phyloP scores from a whole-genome alignment of 2,113 vertebrate species.

The Rhabdomys dilectus region DNA sequence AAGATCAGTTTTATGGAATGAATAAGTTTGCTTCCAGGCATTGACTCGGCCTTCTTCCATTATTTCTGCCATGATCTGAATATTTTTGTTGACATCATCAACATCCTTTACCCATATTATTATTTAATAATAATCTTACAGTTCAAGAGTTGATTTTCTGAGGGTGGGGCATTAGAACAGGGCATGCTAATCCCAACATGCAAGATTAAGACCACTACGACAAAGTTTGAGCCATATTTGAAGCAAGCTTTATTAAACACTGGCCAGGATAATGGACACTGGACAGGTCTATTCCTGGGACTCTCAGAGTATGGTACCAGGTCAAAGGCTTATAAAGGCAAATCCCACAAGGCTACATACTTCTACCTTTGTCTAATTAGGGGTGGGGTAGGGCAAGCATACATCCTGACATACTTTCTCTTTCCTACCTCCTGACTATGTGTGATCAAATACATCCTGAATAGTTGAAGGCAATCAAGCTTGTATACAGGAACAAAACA shows the following conservation, averaged over 20 bases:
- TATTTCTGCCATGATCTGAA: neutral
- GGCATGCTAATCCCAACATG: neutral
- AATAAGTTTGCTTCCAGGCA: neutral
- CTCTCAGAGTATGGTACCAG: neutral
- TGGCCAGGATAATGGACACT: neutral
- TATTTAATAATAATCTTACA: neutral
- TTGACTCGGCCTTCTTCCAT: neutral
- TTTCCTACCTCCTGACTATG: neutral
- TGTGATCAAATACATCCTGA: neutral
- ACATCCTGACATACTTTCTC: neutral
- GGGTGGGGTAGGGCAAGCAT: neutral
- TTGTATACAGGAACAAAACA: neutral
- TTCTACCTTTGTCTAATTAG: neutral
- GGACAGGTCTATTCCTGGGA: neutral
- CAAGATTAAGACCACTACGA: neutral
- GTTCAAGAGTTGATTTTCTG: constrained; percentile 28
- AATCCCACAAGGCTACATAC: neutral
- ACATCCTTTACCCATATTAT: neutral
- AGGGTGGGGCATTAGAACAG: too few species aligned
- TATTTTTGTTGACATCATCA: constrained; percentile 10
- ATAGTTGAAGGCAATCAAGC: neutral
- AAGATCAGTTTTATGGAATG: neutral
- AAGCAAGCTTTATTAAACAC: neutral
- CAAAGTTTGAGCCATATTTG: neutral
- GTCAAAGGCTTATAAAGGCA: neutral